A percentile compares a stretch with the other conserved stretches of the same genome.
Evolutionary conservation across 2,888 invertebrate genomes (phyloP).

Genomic region (Myopa tessellatipennis): DNA sequence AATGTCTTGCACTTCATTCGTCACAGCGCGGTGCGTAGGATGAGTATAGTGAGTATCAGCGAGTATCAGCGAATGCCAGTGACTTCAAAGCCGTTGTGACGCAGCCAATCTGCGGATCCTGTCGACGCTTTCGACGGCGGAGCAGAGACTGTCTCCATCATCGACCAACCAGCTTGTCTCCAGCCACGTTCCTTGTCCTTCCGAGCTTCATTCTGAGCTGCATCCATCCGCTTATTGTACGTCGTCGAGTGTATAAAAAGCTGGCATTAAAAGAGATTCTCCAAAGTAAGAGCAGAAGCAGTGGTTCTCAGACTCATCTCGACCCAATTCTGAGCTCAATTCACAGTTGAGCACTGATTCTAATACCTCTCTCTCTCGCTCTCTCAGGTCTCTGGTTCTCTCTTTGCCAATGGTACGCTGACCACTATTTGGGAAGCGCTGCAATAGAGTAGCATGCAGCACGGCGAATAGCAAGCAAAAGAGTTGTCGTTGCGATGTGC

Average conservation of each 20-base stretch:
- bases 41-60: conserved; percentile 4
- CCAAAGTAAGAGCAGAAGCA: too few species aligned
- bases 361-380: neutral
- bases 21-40: conserved; percentile 1
- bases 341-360: too few species aligned
- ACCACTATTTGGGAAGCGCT: neutral
- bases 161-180: too few species aligned
- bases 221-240: too few species aligned
- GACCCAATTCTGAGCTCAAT: too few species aligned
- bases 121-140: neutral
- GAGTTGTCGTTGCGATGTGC: neutral
- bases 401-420: neutral
- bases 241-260: too few species aligned
- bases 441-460: neutral
- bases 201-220: too few species aligned
- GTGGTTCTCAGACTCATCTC: too few species aligned
- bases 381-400: neutral
- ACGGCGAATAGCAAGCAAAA: too few species aligned
- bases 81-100: conserved; percentile 19
- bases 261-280: too few species aligned
- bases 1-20: conserved; percentile 25
- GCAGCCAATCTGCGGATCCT: conserved; percentile 8
- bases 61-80: neutral
- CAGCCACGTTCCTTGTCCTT: too few species aligned
- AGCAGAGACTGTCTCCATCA: too few species aligned